Evolutionary conservation across 2,888 invertebrate species (phyloP), one percentile per base, ranked within the genome.

Genomic region (Heteropelma amictum): DNA sequence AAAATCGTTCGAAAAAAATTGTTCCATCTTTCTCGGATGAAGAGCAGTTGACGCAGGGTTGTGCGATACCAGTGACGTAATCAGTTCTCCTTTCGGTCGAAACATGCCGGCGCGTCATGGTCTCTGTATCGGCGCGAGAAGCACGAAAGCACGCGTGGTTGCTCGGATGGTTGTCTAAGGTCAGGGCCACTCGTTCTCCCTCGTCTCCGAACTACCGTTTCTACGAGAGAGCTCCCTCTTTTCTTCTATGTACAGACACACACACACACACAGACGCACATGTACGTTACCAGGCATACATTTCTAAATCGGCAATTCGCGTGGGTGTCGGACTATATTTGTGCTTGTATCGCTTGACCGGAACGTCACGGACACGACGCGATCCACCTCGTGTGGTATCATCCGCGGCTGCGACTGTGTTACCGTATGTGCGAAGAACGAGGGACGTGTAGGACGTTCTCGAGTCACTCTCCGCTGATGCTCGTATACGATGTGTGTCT

Each of bases 81-180:
- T 61, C 23, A 53, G 21, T 58, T 53, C 45, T 38, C 76, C 77
- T 80, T 80, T 77, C 81, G 33, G 33, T 54, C 42, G 61, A 53
- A n/a, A n/a, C n/a, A 49, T 54, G 63, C n/a, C 26, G 35, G 74
- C 78, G 77, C 79, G 81, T 78, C 79, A 77, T 78, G 78, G 79
- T 64, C 65, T 73, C n/a, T n/a, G n/a, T n/a, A 70, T 61, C 47
- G 54, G 30, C 30, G 35, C 40, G 40, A 30, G 40, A 45, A 56
- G 35, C 38, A 42, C 17, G 56, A 54, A 75, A 45, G 54, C 45
- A 26, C 65, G 74, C 70, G 70, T 69, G 73, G 76, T 73, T 67
- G 63, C 53, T 63, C n/a, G n/a, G 67, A 67, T 67, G 67, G 79
- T 84, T 85, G 80, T 69, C 83, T 79, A 86, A 86, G 86, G 86